Conservation (phyloP, 2,888 invertebrate species). For the Drosophila rellima region DNA sequence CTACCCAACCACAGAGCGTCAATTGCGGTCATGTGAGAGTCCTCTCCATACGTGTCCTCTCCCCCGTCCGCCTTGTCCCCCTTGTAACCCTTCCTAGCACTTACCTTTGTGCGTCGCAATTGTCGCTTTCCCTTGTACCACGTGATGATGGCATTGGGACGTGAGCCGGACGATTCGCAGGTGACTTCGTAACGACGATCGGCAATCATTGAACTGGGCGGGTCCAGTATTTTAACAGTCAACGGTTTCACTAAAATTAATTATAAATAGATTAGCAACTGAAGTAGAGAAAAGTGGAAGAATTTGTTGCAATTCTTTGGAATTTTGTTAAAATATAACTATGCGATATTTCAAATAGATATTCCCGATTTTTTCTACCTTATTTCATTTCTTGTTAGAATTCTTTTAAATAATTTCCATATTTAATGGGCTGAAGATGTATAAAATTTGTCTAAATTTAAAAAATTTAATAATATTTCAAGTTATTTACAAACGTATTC, state of each 20-base stretch:
- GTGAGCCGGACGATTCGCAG: slow-evolving; percentile 94
- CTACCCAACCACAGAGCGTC: slow-evolving; percentile 57
- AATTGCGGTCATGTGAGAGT: slow-evolving; percentile 70
- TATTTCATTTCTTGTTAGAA: no score
- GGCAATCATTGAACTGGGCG: slow-evolving; percentile 90
- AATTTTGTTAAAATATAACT: not conserved
- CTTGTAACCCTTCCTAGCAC: slow-evolving; percentile 41
- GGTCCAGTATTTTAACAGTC: slow-evolving; percentile 91
- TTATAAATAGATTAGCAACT: slow-evolving; percentile 3
- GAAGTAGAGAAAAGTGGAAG: not conserved
- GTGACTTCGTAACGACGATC: slow-evolving; percentile 93
- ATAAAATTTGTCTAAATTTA: not conserved
- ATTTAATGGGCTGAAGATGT: no score
- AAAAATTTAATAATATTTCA: no score
- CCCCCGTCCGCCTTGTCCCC: not conserved
- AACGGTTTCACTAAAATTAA: slow-evolving; percentile 90
- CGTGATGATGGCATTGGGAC: slow-evolving; percentile 94
- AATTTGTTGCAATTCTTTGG: not conserved
- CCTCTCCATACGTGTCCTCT: slow-evolving; percentile 7
- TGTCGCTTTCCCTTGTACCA: slow-evolving; percentile 96
- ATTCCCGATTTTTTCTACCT: no score
- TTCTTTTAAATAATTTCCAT: no score
- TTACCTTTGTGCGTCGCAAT: slow-evolving; percentile 92
- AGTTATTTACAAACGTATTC: no score
- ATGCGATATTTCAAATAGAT: no score